Evolutionary conservation across 2,888 invertebrate genomes (phyloP), one percentile per base, ranked within the genome.

Genomic region (Nyleta sp.): DNA sequence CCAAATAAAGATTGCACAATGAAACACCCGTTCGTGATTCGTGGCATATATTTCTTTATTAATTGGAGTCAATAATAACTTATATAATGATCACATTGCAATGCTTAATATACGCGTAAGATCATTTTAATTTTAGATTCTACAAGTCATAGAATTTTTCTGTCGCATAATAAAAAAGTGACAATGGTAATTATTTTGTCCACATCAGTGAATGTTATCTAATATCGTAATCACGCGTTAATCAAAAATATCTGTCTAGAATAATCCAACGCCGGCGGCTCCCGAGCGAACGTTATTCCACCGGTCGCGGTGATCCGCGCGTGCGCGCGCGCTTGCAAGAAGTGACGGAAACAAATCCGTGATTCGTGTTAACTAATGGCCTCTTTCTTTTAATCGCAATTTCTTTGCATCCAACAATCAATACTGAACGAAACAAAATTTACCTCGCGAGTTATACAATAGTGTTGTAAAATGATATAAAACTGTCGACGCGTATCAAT

Each of bases 11-110:
- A n/a, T n/a, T n/a, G n/a, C n/a, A n/a, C n/a, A n/a, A n/a, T n/a
- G n/a, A n/a, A n/a, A n/a, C n/a, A n/a, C n/a, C n/a, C n/a, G n/a
- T n/a, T n/a, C n/a, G n/a, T 5, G 28, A 10, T 50, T 83, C 46
- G 20, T 78, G 62, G 60, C 67, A 74, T 74, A 74, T 67, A 73
- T 60, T 67, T 74, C 60, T 74, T 68, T 62, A 73, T 73, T 59
- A 71, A 57, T 72, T 62, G 40, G 55, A 74, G 40, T 44, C 60
- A 31, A 60, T 74, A 74, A 62, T 67, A 48, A 72, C 60, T 73
- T 55, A 65, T 73, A 57, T 55, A 55, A 70, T 73, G 48, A 65
- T 64, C 65, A 73, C 59, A 68, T 68, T 67, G 65, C 44, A 74
- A 74, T 74, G 50, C 59, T 65, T 59, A 75, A 44, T 38, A 68